Conservation (phyloP, 1,140 invertebrate genomes). For the Hermatobates lingyangjiaoensis region DNA sequence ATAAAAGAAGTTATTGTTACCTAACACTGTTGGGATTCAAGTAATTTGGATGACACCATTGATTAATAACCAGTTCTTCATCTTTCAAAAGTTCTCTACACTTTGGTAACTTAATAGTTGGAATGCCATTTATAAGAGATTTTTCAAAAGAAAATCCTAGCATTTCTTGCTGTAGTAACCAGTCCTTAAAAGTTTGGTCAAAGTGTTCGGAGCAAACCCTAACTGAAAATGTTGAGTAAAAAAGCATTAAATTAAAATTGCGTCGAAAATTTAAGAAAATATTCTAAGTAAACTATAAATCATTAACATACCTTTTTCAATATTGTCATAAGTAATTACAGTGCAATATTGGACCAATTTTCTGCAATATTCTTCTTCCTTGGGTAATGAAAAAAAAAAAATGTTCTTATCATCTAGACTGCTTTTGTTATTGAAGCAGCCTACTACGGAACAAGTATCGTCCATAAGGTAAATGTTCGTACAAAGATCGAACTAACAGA, state of each 20-base stretch:
- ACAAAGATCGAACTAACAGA: too few relatives aligned
- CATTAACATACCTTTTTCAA: not conserved
- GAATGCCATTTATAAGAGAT: not conserved
- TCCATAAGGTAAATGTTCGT: too few relatives aligned
- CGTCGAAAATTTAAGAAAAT: not conserved
- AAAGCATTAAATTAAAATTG: not conserved
- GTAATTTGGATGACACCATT: not conserved
- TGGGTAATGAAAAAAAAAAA: not conserved
- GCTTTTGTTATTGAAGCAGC: not conserved
- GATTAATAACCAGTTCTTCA: not conserved
- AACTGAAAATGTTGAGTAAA: not conserved
- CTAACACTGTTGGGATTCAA: not conserved
- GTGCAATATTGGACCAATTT: not conserved
- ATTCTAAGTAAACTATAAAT: not conserved
- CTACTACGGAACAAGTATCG: not conserved
- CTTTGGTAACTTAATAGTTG: not conserved
- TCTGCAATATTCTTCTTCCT: constrained; percentile 1
- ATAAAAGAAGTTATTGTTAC: too few relatives aligned
- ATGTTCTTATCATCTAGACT: not conserved
- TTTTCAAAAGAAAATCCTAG: not conserved
- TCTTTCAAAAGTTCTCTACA: not conserved
- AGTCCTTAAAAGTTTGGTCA: not conserved
- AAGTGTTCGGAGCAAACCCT: not conserved
- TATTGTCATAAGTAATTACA: not conserved
- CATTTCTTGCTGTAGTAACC: not conserved